These are phyloP conservation scores for Drosophila antonietae DNA, from an alignment of 2,888 invertebrate genomes.

Conservation along the genomic window DNA sequence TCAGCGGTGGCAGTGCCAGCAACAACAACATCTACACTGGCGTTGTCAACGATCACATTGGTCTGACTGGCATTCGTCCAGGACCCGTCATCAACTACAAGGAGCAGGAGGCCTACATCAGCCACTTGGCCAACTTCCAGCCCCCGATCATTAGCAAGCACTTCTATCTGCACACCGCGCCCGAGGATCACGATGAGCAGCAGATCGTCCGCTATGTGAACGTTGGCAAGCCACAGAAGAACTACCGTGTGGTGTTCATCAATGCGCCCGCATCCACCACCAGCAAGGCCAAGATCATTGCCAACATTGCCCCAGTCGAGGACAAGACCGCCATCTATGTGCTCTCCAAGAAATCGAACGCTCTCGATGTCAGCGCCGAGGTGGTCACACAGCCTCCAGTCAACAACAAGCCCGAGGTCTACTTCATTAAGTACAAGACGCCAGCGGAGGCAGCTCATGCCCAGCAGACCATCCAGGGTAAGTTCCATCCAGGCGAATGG, in stretches of 20 bases:
- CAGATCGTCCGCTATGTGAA: constrained; percentile 81
- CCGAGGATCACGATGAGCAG: constrained; percentile 82
- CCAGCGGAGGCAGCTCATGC: constrained; percentile 83
- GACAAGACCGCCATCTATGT: constrained; percentile 84
- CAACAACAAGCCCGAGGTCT: constrained; percentile 83
- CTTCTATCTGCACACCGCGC: constrained; percentile 83
- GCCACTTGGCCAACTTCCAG: constrained; percentile 70
- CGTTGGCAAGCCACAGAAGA: constrained; percentile 80
- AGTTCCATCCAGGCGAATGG: neutral
- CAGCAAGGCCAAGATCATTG: constrained; percentile 80
- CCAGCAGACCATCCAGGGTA: constrained; percentile 82
- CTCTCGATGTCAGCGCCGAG: constrained; percentile 79
- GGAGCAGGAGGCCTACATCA: constrained; percentile 68
- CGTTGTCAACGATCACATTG: constrained; percentile 48
- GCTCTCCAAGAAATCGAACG: constrained; percentile 81
- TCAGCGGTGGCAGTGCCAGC: constrained; percentile 17
- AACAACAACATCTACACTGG: constrained; percentile 26
- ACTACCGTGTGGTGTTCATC: constrained; percentile 83
- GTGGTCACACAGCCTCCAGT: constrained; percentile 79
- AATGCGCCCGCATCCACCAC: constrained; percentile 81
- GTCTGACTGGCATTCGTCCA: constrained; percentile 51
- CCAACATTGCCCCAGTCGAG: constrained; percentile 81
- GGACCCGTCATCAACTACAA: constrained; percentile 65
- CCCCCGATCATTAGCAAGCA: constrained; percentile 81
- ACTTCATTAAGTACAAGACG: constrained; percentile 84